phyloP scores from a whole-genome alignment of 2,113 vertebrate species.

The Neogobius melanostomus region DNA sequence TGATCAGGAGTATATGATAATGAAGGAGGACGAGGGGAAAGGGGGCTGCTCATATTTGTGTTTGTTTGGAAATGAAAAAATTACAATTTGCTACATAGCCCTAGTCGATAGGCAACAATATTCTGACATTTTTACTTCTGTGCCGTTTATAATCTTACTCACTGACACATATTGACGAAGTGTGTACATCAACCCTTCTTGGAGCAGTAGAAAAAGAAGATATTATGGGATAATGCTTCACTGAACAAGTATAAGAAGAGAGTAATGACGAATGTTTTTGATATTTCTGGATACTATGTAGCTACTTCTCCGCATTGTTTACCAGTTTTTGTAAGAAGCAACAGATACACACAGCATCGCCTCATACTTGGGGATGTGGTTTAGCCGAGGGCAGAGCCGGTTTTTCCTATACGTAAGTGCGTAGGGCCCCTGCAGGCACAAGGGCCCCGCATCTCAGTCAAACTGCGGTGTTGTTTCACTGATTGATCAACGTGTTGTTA shows the following conservation, averaged over 20 bases:
- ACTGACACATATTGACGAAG: no score
- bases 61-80: background rate
- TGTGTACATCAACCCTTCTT: no score
- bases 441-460: no score
- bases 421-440: no score
- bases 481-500: no score
- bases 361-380: no score
- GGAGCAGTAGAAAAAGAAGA: no score
- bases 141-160: no score
- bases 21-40: conserved; percentile 12
- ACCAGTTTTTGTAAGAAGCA: background rate
- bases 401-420: no score
- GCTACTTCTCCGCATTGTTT: background rate
- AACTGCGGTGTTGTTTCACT: no score
- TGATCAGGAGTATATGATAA: conserved; percentile 12
- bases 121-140: no score
- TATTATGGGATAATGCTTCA: background rate
- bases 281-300: background rate
- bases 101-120: background rate
- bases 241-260: background rate
- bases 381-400: no score
- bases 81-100: background rate
- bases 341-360: background rate
- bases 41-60: background rate
- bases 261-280: background rate